Conservation (phyloP, 2,888 invertebrate genomes). For the Sesia apiformis region DNA sequence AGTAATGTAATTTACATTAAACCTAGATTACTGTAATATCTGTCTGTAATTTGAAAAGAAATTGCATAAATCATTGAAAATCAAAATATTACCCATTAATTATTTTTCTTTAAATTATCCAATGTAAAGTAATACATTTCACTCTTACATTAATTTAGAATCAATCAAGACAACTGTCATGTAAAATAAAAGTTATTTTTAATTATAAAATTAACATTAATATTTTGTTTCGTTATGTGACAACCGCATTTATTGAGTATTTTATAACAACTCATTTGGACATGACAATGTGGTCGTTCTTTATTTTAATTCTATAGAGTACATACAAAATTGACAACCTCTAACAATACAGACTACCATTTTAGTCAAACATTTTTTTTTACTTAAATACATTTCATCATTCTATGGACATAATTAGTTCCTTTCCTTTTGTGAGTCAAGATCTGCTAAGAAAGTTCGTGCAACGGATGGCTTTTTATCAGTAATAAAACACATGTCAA, state of each 20-base stretch:
- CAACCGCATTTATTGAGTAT: constrained; percentile 40
- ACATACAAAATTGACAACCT: constrained; percentile 33
- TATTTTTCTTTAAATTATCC: no score
- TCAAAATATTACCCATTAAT: no score
- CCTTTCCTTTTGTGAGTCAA: constrained; percentile 23
- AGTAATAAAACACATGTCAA: no score
- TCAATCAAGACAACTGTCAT: not conserved
- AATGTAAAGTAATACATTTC: no score
- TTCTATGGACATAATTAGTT: constrained; percentile 47
- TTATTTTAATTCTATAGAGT: constrained; percentile 25
- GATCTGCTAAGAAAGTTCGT: no score
- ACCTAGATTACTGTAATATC: no score
- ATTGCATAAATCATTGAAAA: no score
- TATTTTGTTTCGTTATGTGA: constrained; percentile 1
- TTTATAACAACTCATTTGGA: constrained; percentile 44
- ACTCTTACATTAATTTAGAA: not conserved
- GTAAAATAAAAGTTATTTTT: not conserved
- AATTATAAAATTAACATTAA: not conserved
- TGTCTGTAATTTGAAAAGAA: no score
- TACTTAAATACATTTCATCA: constrained; percentile 18
- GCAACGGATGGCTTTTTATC: no score
- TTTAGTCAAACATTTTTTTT: constrained; percentile 14
- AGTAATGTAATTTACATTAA: no score
- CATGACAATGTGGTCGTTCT: constrained; percentile 35
- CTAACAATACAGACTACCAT: constrained; percentile 38